Evolutionary conservation across 2,888 invertebrate species (phyloP).

Genomic region (Punctoribates punctum): DNA sequence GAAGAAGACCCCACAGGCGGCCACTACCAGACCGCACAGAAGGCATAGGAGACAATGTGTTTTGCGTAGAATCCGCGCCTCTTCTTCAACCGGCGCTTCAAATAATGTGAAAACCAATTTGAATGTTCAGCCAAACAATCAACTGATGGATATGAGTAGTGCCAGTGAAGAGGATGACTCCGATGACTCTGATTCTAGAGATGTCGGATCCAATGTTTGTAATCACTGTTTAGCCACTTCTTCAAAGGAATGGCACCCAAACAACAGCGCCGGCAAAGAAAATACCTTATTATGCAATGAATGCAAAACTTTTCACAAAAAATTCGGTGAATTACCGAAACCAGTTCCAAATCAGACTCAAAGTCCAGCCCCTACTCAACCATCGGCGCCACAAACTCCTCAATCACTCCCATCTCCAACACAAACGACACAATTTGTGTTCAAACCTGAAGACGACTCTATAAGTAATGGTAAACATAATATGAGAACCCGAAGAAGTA

Average conservation of each 20-base stretch:
- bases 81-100: constrained; percentile 47
- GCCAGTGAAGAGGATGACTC: constrained; percentile 73
- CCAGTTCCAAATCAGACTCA: not conserved
- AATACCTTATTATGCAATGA: constrained; percentile 68
- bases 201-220: constrained; percentile 67
- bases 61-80: constrained; percentile 67
- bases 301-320: constrained; percentile 70
- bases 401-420: constrained; percentile 42
- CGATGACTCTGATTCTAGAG: constrained; percentile 89
- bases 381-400: constrained; percentile 50
- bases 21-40: constrained; percentile 90
- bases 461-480: constrained; percentile 51
- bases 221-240: constrained; percentile 71
- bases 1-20: constrained; percentile 95
- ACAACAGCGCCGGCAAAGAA: constrained; percentile 63
- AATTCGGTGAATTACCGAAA: constrained; percentile 66
- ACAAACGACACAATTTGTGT: constrained; percentile 46
- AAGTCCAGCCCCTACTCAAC: constrained; percentile 42
- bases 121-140: constrained; percentile 46
- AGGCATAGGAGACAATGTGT: constrained; percentile 68
- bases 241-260: constrained; percentile 53
- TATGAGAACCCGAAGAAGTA: constrained; percentile 54
- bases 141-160: constrained; percentile 60
- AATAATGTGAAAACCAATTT: constrained; percentile 49
- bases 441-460: constrained; percentile 52